Percentiles rank a stretch among this genome's conserved stretches.
Conservation (phyloP, 1,140 invertebrate species). For the fruit fly (Drosophila melanogaster) region DNA sequence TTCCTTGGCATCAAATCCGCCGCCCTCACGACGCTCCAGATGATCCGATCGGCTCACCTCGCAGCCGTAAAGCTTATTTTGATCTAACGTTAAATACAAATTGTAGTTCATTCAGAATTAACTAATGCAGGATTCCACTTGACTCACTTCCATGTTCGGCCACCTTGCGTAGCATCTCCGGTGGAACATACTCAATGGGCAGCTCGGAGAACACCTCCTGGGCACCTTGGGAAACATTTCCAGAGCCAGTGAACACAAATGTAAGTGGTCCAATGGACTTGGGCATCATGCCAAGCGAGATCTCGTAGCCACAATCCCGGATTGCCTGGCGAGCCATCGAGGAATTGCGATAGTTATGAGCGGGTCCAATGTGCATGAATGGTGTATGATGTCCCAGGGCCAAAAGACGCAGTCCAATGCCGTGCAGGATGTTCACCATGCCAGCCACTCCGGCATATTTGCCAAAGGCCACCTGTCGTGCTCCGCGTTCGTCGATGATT, state of each 20-base stretch:
- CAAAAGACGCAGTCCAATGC: slow-evolving; percentile 95
- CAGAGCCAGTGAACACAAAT: slow-evolving; percentile 98
- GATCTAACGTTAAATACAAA: slow-evolving; percentile 86
- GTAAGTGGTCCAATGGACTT: slow-evolving; percentile 98
- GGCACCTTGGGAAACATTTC: slow-evolving; percentile 93
- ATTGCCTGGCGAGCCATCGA: slow-evolving; percentile 99
- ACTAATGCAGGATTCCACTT: too few species aligned
- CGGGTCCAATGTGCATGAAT: slow-evolving; percentile 99
- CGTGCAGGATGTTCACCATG: slow-evolving; percentile 99
- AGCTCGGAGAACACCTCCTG: slow-evolving; percentile 99
- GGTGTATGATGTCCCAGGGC: slow-evolving; percentile 99
- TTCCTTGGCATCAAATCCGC: slow-evolving; percentile 95
- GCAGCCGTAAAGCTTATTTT: slow-evolving; percentile 97
- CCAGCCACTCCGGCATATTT: slow-evolving; percentile 99
- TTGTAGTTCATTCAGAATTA: too few species aligned
- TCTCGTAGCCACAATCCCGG: slow-evolving; percentile 98
- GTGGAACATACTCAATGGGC: slow-evolving; percentile 98
- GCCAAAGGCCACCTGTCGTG: slow-evolving; percentile 98
- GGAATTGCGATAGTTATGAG: slow-evolving; percentile 99
- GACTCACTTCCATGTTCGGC: slow-evolving; percentile 97
- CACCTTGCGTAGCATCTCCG: slow-evolving; percentile 97
- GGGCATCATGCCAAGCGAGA: slow-evolving; percentile 98
- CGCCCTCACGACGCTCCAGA: slow-evolving; percentile 95
- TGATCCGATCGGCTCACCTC: slow-evolving; percentile 97
- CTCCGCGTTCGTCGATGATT: slow-evolving; percentile 94